Evolutionary conservation across 2,113 vertebrate genomes (phyloP).

Genomic region (Pituophis catenifer): DNA sequence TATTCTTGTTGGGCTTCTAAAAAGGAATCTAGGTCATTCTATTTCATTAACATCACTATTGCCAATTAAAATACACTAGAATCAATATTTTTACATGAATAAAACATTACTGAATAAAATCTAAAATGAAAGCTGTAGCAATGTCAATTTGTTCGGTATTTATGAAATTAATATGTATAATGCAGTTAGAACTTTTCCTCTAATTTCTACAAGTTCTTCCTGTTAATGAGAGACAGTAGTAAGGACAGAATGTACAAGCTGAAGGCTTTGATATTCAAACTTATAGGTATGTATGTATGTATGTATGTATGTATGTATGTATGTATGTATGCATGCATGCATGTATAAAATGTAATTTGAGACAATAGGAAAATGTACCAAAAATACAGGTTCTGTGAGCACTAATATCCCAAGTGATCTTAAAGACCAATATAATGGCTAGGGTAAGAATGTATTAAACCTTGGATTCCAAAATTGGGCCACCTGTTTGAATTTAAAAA

Average conservation of each 20-base stretch:
- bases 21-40: neutral
- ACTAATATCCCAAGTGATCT: neutral
- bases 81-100: neutral
- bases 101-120: neutral
- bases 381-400: neutral
- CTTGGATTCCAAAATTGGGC: neutral
- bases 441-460: neutral
- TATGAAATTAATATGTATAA: neutral
- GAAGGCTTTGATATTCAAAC: neutral
- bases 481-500: neutral
- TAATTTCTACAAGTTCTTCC: neutral
- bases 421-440: neutral
- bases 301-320: neutral
- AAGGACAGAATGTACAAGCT: neutral
- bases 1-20: neutral
- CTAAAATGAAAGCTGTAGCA: neutral
- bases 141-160: neutral
- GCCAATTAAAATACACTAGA: neutral
- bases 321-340: neutral
- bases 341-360: neutral
- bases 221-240: neutral
- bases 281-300: neutral
- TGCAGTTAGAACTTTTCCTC: neutral
- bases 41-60: neutral
- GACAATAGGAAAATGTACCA: neutral